Percentiles rank a stretch among this genome's conserved stretches.
These are phyloP conservation scores for Aplysina aerophoba DNA, from an alignment of 37 sponge, comb jelly and placozoan genomes.

Conservation along the genomic window DNA sequence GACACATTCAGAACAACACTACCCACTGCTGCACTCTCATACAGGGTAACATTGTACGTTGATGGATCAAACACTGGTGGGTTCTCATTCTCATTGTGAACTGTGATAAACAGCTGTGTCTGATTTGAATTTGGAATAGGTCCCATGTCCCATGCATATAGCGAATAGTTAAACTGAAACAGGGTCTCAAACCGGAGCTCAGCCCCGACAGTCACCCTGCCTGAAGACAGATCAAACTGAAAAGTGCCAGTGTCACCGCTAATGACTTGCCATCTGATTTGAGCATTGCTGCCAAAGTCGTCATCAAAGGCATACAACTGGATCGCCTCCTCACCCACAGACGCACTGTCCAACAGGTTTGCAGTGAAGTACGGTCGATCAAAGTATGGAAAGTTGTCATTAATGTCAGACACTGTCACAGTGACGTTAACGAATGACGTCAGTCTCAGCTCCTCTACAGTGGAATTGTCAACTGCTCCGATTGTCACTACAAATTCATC, in stretches of 20 bases:
- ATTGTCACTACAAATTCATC: slow-evolving; percentile 34
- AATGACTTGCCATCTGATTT: slow-evolving; percentile 22
- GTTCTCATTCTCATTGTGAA: slow-evolving; percentile 55
- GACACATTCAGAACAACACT: slow-evolving; percentile 44
- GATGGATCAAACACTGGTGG: slow-evolving; percentile 48
- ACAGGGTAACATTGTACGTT: slow-evolving; percentile 48
- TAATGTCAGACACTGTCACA: slow-evolving; percentile 48
- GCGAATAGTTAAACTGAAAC: slow-evolving; percentile 31
- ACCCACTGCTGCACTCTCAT: slow-evolving; percentile 31
- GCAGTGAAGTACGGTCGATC: slow-evolving; percentile 3
- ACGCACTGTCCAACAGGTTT: slow-evolving; percentile 44
- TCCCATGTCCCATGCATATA: slow-evolving; percentile 53
- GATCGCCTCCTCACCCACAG: slow-evolving; percentile 8
- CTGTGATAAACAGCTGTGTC: slow-evolving; percentile 33
- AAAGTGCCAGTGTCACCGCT: slow-evolving; percentile 9
- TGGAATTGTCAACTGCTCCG: slow-evolving; percentile 55
- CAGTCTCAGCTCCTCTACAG: slow-evolving; percentile 36
- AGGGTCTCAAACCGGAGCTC: slow-evolving; percentile 29
- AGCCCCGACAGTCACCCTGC: slow-evolving; percentile 30
- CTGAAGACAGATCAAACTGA: slow-evolving; percentile 37
- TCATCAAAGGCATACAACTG: slow-evolving; percentile 41
- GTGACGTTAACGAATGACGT: slow-evolving; percentile 50
- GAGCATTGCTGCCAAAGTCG: slow-evolving; percentile 59
- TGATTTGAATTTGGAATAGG: slow-evolving; percentile 2
- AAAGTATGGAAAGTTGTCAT: slow-evolving; percentile 67